These are phyloP conservation scores for Serinus canaria DNA, from an alignment of 2,113 vertebrate genomes.

Conservation along the genomic window DNA sequence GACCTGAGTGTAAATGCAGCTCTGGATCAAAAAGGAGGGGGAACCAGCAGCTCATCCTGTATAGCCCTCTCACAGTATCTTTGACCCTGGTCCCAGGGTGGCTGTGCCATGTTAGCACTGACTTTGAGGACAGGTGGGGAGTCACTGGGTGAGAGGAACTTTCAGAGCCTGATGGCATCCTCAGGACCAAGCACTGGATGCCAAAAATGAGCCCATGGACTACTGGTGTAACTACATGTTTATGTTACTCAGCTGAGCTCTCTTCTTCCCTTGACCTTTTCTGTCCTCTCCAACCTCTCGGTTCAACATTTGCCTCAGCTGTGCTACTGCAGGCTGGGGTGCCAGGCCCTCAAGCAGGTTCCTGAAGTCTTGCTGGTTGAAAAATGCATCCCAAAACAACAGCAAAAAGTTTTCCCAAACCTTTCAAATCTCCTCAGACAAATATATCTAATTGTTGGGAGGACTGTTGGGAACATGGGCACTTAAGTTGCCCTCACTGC, in stretches of 20 bases:
- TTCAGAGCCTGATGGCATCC: neutral
- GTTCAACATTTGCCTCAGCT: neutral
- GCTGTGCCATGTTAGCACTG: neutral
- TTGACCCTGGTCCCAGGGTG: neutral
- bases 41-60: neutral
- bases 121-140: neutral
- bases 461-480: neutral
- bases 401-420: neutral
- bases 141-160: neutral
- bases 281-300: neutral
- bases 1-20: neutral
- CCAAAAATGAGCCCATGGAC: neutral
- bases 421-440: neutral
- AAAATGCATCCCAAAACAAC: accelerated
- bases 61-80: neutral
- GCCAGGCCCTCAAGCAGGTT: neutral
- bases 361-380: neutral
- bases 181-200: neutral
- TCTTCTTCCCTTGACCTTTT: neutral
- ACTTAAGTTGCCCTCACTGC: neutral
- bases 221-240: neutral
- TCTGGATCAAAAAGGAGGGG: neutral
- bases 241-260: neutral
- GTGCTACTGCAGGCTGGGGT: neutral
- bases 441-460: neutral